Conservation (phyloP, 2,113 vertebrate genomes). For the Etia nguti region DNA sequence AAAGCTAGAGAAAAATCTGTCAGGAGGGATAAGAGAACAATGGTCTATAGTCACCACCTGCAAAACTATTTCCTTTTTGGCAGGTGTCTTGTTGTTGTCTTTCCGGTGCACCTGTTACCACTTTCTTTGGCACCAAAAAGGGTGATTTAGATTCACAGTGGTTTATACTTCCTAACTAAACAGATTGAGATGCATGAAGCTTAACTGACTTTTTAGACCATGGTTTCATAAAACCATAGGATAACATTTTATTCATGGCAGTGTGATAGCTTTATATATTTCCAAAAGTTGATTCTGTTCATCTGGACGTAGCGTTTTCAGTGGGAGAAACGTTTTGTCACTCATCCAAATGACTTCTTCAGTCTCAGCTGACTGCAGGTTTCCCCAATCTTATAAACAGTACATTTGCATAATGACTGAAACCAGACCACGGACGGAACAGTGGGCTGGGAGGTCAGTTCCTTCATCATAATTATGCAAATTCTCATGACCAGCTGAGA, state of each 20-base stretch:
- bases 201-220: not conserved
- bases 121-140: not conserved
- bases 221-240: not conserved
- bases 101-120: not conserved
- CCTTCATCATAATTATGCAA: no score
- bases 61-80: not conserved
- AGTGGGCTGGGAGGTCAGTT: no score
- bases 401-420: no score
- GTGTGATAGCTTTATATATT: not conserved
- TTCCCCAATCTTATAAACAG: no score
- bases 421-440: no score
- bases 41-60: not conserved
- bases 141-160: not conserved
- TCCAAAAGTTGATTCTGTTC: no score
- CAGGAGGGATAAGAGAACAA: not conserved
- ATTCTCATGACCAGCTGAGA: no score
- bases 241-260: not conserved
- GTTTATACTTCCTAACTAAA: not conserved
- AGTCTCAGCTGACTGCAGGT: no score
- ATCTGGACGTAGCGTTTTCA: no score
- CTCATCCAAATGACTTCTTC: no score
- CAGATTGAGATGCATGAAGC: not conserved
- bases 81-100: not conserved
- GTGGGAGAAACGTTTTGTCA: no score
- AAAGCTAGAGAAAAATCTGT: not conserved